Evolutionary conservation across 2,797 vertebrate genomes (phyloP).

Genomic region (Valencia hispanica): DNA sequence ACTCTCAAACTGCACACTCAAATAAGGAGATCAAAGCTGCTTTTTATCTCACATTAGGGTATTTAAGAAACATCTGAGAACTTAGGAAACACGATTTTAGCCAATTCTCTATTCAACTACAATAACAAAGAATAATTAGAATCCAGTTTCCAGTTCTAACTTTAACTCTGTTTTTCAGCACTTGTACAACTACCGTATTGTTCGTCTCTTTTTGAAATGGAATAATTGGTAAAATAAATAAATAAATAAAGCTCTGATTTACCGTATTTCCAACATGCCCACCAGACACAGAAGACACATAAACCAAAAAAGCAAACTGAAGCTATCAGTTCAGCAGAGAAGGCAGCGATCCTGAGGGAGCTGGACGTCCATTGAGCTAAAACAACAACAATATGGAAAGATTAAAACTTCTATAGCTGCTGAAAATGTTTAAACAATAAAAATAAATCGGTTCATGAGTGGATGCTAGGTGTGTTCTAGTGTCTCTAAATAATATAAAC

Average conservation of each 20-base stretch:
- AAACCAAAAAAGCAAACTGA: background rate
- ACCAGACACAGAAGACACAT: background rate
- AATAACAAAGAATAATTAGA: too few species aligned
- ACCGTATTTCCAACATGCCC: background rate
- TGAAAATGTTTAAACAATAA: background rate
- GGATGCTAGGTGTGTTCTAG: background rate
- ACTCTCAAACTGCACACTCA: too few species aligned
- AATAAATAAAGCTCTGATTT: background rate
- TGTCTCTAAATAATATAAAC: background rate
- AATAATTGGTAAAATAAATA: background rate
- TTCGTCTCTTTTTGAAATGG: background rate
- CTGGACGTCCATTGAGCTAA: background rate
- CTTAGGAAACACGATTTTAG: too few species aligned
- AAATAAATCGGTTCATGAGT: background rate
- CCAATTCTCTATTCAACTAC: too few species aligned
- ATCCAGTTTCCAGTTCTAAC: background rate
- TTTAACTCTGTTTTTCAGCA: background rate
- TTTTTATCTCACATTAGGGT: too few species aligned
- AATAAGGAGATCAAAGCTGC: too few species aligned
- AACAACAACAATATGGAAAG: background rate
- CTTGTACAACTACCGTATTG: background rate
- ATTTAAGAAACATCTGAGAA: too few species aligned
- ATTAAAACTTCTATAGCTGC: background rate
- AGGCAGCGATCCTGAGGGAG: background rate
- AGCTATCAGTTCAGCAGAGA: background rate